Evolutionary conservation across 2,888 invertebrate genomes (phyloP).

Genomic region (Automeris io): DNA sequence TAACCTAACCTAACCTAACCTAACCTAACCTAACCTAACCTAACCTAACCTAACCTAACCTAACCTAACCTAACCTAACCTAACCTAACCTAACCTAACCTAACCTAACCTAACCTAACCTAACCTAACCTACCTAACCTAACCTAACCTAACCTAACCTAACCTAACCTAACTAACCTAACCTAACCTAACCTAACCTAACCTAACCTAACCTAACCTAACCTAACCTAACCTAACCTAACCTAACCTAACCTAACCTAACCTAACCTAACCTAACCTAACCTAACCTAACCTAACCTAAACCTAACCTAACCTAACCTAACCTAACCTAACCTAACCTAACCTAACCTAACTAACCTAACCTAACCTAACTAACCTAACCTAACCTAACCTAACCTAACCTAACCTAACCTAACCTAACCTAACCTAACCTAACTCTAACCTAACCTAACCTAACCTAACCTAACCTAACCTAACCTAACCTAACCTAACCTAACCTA

Average conservation of each 20-base stretch:
- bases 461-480: constrained; percentile 19
- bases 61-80: constrained; percentile 17
- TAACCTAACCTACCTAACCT: constrained; percentile 16
- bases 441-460: constrained; percentile 16
- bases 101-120: constrained; percentile 16
- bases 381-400: constrained; percentile 14
- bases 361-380: constrained; percentile 17
- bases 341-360: constrained; percentile 19
- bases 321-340: constrained; percentile 19
- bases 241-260: constrained; percentile 20
- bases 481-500: constrained; percentile 17
- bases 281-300: constrained; percentile 19
- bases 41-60: constrained; percentile 16
- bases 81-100: constrained; percentile 17
- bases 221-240: constrained; percentile 19
- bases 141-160: constrained; percentile 17
- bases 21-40: constrained; percentile 16
- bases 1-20: constrained; percentile 16
- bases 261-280: constrained; percentile 19
- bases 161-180: constrained; percentile 17
- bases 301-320: constrained; percentile 19
- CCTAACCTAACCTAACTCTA: constrained; percentile 18
- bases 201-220: constrained; percentile 18
- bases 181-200: constrained; percentile 18
- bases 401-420: constrained; percentile 18